phyloP scores from a whole-genome alignment of 2,888 invertebrate species.

The Resseliella maxima region DNA sequence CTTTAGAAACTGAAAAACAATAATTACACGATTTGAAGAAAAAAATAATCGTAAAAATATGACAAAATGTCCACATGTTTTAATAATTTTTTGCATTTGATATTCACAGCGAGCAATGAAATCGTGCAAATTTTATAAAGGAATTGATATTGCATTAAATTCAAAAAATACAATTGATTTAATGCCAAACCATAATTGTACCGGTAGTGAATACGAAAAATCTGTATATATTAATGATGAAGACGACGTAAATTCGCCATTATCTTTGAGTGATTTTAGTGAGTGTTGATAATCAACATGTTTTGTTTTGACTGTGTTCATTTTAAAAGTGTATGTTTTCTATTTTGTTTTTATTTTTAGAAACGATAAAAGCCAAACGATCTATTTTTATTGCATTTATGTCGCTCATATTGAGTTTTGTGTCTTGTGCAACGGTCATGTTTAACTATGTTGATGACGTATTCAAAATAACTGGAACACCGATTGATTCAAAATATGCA shows the following conservation, averaged over 20 bases:
- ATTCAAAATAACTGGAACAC: background rate
- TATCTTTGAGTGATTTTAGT: background rate
- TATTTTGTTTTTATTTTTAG: background rate
- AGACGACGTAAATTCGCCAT: background rate
- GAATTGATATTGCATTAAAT: background rate
- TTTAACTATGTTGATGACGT: background rate
- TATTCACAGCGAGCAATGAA: background rate
- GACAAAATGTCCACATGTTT: no score
- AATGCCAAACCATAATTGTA: background rate
- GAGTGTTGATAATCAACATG: no score
- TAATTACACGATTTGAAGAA: no score
- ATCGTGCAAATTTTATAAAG: background rate
- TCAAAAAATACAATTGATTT: background rate
- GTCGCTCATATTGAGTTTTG: conserved; percentile 51
- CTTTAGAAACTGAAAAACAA: no score
- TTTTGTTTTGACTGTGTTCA: no score
- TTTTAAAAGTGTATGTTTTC: no score
- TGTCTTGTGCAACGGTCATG: background rate
- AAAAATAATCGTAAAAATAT: no score
- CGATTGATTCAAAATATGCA: background rate
- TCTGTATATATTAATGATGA: background rate
- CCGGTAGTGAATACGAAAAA: background rate
- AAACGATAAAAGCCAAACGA: background rate
- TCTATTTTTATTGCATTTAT: background rate
- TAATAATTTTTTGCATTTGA: background rate